Conservation (phyloP, 1,140 invertebrate genomes). For the Papilio xuthus region DNA sequence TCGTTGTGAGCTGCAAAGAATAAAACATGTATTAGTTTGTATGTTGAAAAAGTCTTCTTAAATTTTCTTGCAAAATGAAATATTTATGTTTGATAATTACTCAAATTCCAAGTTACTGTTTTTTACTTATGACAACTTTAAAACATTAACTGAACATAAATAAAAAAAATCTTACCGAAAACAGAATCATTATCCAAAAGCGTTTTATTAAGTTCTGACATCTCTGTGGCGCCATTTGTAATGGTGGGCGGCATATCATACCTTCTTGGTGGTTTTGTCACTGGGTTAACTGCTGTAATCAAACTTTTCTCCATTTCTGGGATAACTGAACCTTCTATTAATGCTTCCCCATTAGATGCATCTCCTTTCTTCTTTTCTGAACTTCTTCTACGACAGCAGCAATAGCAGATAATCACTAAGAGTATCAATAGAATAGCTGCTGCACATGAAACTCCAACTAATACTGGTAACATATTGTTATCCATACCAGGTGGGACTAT, state of each 20-base stretch:
- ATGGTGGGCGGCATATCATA: conserved; percentile 87
- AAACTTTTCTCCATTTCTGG: conserved; percentile 90
- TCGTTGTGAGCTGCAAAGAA: conserved; percentile 82
- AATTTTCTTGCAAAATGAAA: too few species aligned
- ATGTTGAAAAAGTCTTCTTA: neutral
- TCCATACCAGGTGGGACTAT: conserved; percentile 73
- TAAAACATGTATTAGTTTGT: conserved; percentile 34
- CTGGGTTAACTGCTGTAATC: conserved; percentile 90
- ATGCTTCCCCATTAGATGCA: conserved; percentile 83
- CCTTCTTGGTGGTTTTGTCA: conserved; percentile 88
- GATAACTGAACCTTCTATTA: conserved; percentile 83
- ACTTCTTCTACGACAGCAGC: conserved; percentile 84
- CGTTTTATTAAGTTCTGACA: conserved; percentile 89
- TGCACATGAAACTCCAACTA: conserved; percentile 80
- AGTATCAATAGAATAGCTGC: conserved; percentile 84
- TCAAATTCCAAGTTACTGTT: too few species aligned
- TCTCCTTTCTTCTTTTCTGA: conserved; percentile 82
- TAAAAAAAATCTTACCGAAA: conserved; percentile 84
- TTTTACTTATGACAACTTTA: neutral
- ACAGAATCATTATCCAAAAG: conserved; percentile 87
- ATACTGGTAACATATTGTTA: conserved; percentile 77
- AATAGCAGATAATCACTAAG: conserved; percentile 85
- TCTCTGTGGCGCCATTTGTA: conserved; percentile 86
- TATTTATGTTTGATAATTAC: too few species aligned
- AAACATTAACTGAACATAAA: conserved; percentile 40